Evolutionary conservation across 2,113 vertebrate genomes (phyloP), one percentile per base, ranked within the genome.

Genomic region (Pseudopodoces humilis): DNA sequence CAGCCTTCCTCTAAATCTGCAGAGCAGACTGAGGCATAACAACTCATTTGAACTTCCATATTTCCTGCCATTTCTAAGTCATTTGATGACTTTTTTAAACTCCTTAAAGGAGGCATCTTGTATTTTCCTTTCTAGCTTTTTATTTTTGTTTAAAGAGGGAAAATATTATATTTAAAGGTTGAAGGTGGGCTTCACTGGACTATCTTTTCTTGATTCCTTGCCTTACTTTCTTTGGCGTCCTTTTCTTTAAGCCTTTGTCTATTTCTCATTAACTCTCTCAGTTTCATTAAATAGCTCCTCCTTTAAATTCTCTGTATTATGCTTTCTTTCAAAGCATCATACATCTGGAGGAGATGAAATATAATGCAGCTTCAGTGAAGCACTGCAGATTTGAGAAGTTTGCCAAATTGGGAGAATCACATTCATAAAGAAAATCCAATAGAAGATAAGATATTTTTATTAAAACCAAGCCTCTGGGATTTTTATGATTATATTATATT

Each of bases 331-430:
- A 80, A 80, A 37, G 20, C 17, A 53, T 65, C 64, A 41, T 46
- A 4, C 77, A 43, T 88, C 63, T 90, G 55, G 37, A 86, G 58
- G 44, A 92, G 17, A 58, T 70, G 12, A 91, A 92, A 88, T 88
- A 63, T 30, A 88, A 80, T 43, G 41, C 31, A 85, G 35, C 53
- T 59, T 86, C 47, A 77, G 28, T 53, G 43, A 89, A 83, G 24
- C 30, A 56, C 41, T 43, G 9, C 20, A 44, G 35, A 55, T 81
- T 63, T 74, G 24, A 63, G 35, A 15, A 69, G 27, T 69, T 74
- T 86, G 39, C 16, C 67, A 86, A 85, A 86, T 30, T 15, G 44
- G 30, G 11, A 63, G 13, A 65, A 12, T 58, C 56, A 47, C 30
- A 63, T 83, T 78, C 27, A 49, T 82, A 81, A 60, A 60, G 31